Conservation (phyloP, 2,113 vertebrate species). For the Thryonomys swinderianus region DNA sequence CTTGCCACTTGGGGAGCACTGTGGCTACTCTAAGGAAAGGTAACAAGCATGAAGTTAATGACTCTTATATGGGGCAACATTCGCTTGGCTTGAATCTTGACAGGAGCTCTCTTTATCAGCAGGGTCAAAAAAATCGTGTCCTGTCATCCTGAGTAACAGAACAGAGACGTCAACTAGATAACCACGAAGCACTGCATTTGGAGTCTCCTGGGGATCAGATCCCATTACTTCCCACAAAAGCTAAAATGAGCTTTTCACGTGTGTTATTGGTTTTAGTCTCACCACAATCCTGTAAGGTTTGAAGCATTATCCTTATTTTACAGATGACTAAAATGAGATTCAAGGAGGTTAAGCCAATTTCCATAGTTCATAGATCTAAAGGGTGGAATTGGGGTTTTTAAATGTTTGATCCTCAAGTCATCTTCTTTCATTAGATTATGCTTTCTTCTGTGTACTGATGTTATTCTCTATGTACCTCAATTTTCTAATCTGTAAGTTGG, state of each 20-base stretch:
- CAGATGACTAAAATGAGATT: not conserved
- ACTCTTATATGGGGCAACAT: not conserved
- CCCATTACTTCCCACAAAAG: not conserved
- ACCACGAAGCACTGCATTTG: not conserved
- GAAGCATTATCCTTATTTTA: not conserved
- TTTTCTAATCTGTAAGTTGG: not conserved
- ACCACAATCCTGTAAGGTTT: not conserved
- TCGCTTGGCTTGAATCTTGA: not conserved
- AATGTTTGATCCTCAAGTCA: not conserved
- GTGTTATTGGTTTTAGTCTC: not conserved
- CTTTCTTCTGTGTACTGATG: not conserved
- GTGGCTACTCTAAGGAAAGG: not conserved
- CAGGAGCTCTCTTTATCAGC: not conserved
- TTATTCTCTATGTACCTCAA: not conserved
- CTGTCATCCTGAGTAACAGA: not conserved
- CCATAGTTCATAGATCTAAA: not conserved
- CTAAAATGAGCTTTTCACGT: not conserved
- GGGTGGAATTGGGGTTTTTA: not conserved
- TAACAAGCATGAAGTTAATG: not conserved
- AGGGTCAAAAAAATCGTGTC: not conserved
- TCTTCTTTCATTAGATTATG: not conserved
- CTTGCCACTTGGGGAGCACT: not conserved
- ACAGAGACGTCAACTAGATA: not conserved
- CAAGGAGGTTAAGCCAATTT: not conserved
- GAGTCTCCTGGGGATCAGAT: not conserved